These are phyloP conservation scores for Aphidius gifuensis DNA, from an alignment of 1,140 invertebrate genomes.

Conservation along the genomic window DNA sequence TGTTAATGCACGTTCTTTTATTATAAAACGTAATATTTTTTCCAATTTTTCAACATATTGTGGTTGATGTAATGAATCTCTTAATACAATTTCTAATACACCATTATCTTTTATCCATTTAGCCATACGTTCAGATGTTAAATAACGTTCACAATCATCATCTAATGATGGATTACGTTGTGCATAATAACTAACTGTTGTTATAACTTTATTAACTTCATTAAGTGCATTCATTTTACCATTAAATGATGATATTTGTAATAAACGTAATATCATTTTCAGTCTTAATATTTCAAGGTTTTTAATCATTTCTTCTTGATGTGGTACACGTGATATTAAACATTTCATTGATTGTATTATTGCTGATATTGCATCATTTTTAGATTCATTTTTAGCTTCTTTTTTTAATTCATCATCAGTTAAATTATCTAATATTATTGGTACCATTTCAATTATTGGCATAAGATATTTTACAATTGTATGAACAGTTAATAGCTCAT, in stretches of 20 bases:
- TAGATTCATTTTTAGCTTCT: constrained; percentile 93
- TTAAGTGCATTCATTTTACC: constrained; percentile 99
- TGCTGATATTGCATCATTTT: constrained; percentile 87
- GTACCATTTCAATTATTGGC: constrained; percentile 89
- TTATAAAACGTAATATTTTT: constrained; percentile 95
- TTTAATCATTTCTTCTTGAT: constrained; percentile 80
- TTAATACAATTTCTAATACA: constrained; percentile 91
- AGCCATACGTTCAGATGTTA: constrained; percentile 90
- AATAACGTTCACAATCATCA: constrained; percentile 93
- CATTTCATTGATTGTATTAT: constrained; percentile 88
- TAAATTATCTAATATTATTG: constrained; percentile 86
- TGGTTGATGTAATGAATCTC: constrained; percentile 94
- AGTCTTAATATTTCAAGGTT: constrained; percentile 92
- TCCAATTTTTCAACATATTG: constrained; percentile 98
- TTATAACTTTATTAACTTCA: constrained; percentile 97
- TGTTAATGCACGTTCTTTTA: constrained; percentile 90
- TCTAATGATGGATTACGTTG: constrained; percentile 65
- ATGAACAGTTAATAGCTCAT: constrained; percentile 84
- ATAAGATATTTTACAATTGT: constrained; percentile 91
- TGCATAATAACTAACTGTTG: constrained; percentile 84
- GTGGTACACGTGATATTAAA: constrained; percentile 74
- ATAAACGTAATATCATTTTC: constrained; percentile 91
- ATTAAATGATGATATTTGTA: constrained; percentile 97
- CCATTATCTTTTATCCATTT: constrained; percentile 97
- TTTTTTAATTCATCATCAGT: constrained; percentile 97